Conservation (phyloP, 2,113 vertebrate species). For the Alaudala cheleensis region DNA sequence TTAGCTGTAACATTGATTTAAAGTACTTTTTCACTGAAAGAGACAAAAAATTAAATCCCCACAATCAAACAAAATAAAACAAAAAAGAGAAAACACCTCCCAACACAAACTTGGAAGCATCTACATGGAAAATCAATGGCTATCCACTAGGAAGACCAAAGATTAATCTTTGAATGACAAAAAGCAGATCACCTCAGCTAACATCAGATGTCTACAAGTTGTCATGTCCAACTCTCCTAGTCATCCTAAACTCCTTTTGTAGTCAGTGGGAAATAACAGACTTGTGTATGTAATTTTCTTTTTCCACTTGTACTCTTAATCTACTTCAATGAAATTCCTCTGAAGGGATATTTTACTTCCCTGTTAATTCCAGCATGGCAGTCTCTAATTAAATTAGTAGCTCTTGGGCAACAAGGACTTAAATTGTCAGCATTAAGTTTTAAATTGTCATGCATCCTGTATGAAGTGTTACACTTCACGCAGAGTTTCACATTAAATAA, state of each 20-base stretch:
- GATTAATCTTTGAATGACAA: background rate
- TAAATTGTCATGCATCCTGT: background rate
- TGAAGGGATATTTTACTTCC: conserved; percentile 8
- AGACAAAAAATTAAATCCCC: background rate
- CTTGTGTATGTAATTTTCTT: background rate
- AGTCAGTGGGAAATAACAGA: background rate
- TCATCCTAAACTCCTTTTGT: background rate
- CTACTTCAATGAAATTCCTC: conserved; percentile 8
- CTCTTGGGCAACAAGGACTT: conserved; percentile 19
- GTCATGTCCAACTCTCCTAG: background rate
- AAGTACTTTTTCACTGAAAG: background rate
- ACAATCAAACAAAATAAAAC: background rate
- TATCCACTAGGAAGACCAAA: background rate
- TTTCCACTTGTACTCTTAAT: background rate
- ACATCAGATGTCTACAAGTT: background rate
- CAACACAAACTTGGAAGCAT: background rate
- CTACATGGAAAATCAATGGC: background rate
- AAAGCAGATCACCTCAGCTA: background rate
- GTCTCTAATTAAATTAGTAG: conserved; percentile 45
- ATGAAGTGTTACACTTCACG: background rate
- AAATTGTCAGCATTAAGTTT: background rate
- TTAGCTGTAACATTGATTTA: background rate
- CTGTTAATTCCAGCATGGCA: conserved; percentile 9
- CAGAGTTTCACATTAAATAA: background rate
- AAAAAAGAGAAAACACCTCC: background rate